Evolutionary conservation across 1,140 invertebrate genomes (phyloP).

Genomic region (Temnothorax nylanderi): DNA sequence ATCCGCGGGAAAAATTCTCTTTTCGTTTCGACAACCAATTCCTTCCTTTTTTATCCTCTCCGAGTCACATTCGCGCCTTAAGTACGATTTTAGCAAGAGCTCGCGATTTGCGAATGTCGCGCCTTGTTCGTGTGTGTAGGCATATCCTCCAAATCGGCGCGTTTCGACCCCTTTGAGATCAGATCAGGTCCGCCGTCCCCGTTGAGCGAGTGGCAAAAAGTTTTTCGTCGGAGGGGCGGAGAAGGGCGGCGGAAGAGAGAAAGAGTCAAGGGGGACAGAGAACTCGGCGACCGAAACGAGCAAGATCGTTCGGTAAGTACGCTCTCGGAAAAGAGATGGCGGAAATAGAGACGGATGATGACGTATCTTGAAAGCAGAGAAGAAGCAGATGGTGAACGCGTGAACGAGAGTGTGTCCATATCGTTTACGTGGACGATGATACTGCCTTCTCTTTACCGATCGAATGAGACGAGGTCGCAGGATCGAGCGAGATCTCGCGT

Average conservation of each 20-base stretch:
- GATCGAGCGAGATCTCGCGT: slow-evolving; percentile 31
- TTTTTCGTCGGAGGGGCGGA: not conserved
- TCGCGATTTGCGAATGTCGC: slow-evolving; percentile 35
- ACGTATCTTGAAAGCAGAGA: not conserved
- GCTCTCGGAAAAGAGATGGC: not conserved
- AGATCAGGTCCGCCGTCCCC: slow-evolving; percentile 40
- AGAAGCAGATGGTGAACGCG: slow-evolving; percentile 13
- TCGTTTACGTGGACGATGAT: not conserved
- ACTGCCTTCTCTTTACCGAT: not conserved
- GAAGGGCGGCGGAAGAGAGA: slow-evolving; percentile 35
- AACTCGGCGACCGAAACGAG: slow-evolving; percentile 25
- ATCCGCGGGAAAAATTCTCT: not conserved
- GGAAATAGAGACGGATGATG: slow-evolving; percentile 3
- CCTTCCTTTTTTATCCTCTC: not conserved
- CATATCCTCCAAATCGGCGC: slow-evolving; percentile 24
- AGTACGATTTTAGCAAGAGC: slow-evolving; percentile 11
- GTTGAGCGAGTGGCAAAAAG: slow-evolving; percentile 30
- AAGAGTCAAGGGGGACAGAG: slow-evolving; percentile 12
- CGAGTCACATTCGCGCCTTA: slow-evolving; percentile 3
- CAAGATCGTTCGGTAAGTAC: slow-evolving; percentile 37
- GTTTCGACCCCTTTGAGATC: slow-evolving; percentile 42
- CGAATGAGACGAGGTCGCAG: slow-evolving; percentile 6
- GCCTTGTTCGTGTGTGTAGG: slow-evolving; percentile 25
- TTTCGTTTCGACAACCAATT: not conserved
- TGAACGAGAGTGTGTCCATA: not conserved